Evolutionary conservation across 1,140 invertebrate species (phyloP), one percentile per base, ranked within the genome.

Genomic region (Drosophila orena): DNA sequence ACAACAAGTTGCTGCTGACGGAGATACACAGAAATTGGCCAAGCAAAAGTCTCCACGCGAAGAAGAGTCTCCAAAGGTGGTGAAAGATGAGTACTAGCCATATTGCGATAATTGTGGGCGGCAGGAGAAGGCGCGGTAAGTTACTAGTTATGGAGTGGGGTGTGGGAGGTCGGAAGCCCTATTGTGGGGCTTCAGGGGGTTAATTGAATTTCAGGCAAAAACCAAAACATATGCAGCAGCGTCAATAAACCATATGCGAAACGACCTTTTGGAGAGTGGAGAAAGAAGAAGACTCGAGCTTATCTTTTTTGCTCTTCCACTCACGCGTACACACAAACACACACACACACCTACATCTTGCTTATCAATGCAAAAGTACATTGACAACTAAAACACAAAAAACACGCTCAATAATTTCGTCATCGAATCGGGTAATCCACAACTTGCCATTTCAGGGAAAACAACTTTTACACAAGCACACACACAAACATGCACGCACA

Each of bases 11-110:
- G 83, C 83, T 78, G 66, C 52, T 62, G 62, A 50, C 66, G 60
- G 81, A 83, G 79, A 88, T 83, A 88, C 66, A 85, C 81, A 77
- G 62, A 73, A 79, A 86, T 83, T 83, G 70, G 83, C 79, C 62
- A 74, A 17, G 14, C 57, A 49, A 56, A 74, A 83, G 61, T 89
- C 83, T 89, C 61, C 83, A 88, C 46, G 27, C 46, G 68, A 44
- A 8, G 42, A 70, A 50, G 15, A 52, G 27, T 68, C 64, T 61
- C 74, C 65, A 71, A 71, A 74, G 78, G 58, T 80, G 22, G 46
- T 80, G 56, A 54, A 69, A 52, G 56, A 81, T 68, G 60, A 58
- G 70, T 22, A 79, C 79, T 76, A 60, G 58, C 65, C 54, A 75
- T 59, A 71, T 59, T 77, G 54, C 49, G 43, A 49, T 37, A 27